Evolutionary conservation across 2,888 invertebrate genomes (phyloP).

Genomic region (Drosophila putrida): DNA sequence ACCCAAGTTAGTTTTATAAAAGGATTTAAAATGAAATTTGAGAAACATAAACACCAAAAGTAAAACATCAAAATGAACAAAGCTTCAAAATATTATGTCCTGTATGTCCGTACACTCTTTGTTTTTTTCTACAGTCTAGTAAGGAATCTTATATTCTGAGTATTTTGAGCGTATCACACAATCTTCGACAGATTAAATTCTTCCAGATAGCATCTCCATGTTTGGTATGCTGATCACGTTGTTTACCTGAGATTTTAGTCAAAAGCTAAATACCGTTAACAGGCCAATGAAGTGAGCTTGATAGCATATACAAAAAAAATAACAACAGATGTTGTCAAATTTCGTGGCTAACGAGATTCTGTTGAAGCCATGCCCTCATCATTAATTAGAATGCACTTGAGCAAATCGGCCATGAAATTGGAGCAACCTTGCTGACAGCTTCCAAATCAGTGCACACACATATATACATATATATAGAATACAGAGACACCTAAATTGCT

Average conservation of each 20-base stretch:
- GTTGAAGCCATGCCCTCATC: constrained; percentile 37
- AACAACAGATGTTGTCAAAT: constrained; percentile 66
- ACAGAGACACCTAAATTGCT: constrained; percentile 63
- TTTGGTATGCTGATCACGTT: constrained; percentile 11
- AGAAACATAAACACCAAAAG: too few relatives aligned
- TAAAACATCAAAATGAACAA: too few relatives aligned
- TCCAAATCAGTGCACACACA: constrained; percentile 59
- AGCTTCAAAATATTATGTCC: not conserved
- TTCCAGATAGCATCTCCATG: not conserved
- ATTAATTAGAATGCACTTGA: constrained; percentile 72
- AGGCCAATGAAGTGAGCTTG: constrained; percentile 37
- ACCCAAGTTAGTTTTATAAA: too few relatives aligned
- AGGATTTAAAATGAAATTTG: too few relatives aligned
- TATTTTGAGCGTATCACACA: not conserved
- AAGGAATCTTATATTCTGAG: too few relatives aligned
- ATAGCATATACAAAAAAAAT: constrained; percentile 26
- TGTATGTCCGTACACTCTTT: too few relatives aligned
- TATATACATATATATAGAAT: constrained; percentile 9
- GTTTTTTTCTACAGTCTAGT: too few relatives aligned
- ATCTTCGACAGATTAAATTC: not conserved
- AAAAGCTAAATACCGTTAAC: constrained; percentile 40
- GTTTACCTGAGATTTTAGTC: constrained; percentile 41
- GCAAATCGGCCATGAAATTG: constrained; percentile 77
- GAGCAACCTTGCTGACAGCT: constrained; percentile 76
- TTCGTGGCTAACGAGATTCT: constrained; percentile 51